These are phyloP conservation scores for Charina bottae DNA, from an alignment of 2,113 vertebrate genomes.

Conservation along the genomic window DNA sequence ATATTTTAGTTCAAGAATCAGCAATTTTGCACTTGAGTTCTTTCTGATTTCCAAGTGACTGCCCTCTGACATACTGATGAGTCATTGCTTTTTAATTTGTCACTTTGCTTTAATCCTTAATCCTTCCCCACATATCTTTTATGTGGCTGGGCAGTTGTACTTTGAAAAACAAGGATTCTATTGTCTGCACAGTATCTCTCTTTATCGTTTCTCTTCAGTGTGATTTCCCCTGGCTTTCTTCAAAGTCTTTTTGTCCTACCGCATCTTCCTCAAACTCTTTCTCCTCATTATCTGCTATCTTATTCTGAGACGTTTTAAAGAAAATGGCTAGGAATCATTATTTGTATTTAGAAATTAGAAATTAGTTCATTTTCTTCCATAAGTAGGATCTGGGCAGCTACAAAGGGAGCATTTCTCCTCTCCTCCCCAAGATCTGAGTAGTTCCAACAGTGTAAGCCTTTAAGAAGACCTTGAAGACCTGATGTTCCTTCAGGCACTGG, in stretches of 20 bases:
- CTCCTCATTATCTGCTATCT: neutral
- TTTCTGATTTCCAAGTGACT: neutral
- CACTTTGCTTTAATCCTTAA: neutral
- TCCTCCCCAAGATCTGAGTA: neutral
- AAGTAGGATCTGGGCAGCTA: neutral
- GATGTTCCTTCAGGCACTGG: neutral
- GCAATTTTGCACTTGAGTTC: constrained; percentile 19
- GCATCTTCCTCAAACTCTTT: neutral
- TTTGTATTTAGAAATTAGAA: neutral
- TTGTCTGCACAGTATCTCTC: neutral
- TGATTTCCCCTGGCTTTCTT: neutral
- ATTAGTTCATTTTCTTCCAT: neutral
- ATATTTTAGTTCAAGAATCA: neutral
- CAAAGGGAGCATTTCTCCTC: neutral
- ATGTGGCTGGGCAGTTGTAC: neutral
- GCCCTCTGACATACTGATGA: neutral
- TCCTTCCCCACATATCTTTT: neutral
- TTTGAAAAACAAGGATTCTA: neutral
- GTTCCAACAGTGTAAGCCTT: neutral
- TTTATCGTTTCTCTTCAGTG: neutral
- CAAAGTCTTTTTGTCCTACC: neutral
- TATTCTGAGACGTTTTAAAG: neutral
- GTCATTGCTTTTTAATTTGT: neutral
- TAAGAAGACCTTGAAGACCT: neutral
- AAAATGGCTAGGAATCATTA: neutral